These are phyloP conservation scores for Dendrocincla fuliginosa DNA, from an alignment of 2,797 vertebrate genomes.

Conservation along the genomic window DNA sequence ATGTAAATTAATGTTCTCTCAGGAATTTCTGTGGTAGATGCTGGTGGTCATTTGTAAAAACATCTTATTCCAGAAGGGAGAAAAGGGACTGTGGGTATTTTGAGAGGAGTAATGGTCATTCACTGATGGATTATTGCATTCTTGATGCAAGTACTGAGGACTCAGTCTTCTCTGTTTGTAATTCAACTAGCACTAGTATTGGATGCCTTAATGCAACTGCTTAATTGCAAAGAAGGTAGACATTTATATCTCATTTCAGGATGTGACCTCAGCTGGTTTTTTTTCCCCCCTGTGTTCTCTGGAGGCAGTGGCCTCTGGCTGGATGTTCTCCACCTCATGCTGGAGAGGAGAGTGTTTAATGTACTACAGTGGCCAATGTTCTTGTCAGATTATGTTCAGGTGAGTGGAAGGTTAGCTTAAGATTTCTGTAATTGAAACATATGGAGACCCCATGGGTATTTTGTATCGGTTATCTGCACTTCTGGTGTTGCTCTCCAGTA, in stretches of 20 bases:
- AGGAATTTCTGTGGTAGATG: neutral
- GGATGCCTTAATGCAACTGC: neutral
- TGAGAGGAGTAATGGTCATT: neutral
- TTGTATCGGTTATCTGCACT: neutral
- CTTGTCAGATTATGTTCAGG: neutral
- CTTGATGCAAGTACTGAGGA: neutral
- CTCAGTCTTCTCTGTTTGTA: neutral
- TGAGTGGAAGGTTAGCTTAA: neutral
- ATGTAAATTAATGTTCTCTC: neutral
- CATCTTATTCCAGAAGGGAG: neutral
- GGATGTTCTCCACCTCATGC: neutral
- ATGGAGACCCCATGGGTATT: neutral
- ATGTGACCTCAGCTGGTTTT: neutral
- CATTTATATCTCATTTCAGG: neutral
- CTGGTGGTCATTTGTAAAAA: neutral
- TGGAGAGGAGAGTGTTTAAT: neutral
- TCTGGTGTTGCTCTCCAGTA: neutral
- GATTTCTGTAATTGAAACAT: neutral
- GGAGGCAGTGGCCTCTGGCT: neutral
- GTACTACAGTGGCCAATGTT: neutral
- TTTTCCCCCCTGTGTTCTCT: accelerated
- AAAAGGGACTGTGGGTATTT: neutral
- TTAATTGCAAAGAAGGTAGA: neutral
- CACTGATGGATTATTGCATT: neutral
- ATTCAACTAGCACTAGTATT: neutral